Evolutionary conservation across 2,888 invertebrate genomes (phyloP), one percentile per base, ranked within the genome.

Genomic region (Eurytoma adleriae): DNA sequence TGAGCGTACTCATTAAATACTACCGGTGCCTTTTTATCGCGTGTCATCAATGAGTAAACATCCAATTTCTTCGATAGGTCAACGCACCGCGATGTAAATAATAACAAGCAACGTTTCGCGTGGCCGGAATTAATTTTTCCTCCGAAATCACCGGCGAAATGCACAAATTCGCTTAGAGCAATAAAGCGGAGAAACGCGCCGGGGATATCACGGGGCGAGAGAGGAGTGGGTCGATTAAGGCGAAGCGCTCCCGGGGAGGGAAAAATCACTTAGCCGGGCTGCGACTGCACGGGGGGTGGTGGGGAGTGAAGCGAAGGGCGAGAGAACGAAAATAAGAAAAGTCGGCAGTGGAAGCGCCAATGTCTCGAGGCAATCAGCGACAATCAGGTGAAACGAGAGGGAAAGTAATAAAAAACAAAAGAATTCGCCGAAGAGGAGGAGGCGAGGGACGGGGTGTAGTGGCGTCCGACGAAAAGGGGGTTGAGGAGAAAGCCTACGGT

Each of bases 281-380:
- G 30, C n/a, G 30, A 30, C 27, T 40, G 40, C 40, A 40, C 12
- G 16, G n/a, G 18, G 40, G n/a, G 56, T 27, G 13, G 14, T n/a
- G 27, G 10, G 10, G 16, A 18, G 30, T 3, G 27, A 30, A 3
- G 57, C 57, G 14, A 86, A 91, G 91, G 91, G 86, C 91, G 91
- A 91, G 91, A 91, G 75, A 67, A 75, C 54, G 76, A 56, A 79
- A 73, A 70, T 68, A 50, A 81, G 77, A 61, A 40, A 91, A 91
- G 91, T 69, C 59, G 20, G 16, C 52, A 14, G 27, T 24, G 40
- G 91, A 89, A 40, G 91, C 92, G 91, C 92, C 92, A 92, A 76
- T 76, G 76, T 73, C 56, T 71, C 71, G 56, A n/a, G 50, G 67
- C 73, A 80, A 82, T 79, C 77, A 67, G 52, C 73, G 70, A 76